Evolutionary conservation across 2,113 vertebrate species (phyloP), one percentile per base, ranked within the genome.

Genomic region (Platichthys stellatus): DNA sequence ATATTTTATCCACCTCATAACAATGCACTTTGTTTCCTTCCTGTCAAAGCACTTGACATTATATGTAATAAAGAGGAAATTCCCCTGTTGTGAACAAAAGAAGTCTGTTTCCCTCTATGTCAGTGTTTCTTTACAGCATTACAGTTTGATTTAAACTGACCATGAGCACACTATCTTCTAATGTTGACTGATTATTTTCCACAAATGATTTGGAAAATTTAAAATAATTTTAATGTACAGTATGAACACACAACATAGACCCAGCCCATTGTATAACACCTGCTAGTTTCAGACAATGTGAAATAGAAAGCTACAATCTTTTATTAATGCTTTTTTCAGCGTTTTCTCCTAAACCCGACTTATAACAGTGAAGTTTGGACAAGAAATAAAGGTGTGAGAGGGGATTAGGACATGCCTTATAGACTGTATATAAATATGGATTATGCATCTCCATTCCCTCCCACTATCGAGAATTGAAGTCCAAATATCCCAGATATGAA

Each of bases 21-120:
- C 53, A 76, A 74, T 15, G 61, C 24, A 59, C 23, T 69, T 1
- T 0, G 20, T 73, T 81, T 80, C 74, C 84, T 87, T 83, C 73
- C 81, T 69, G 62, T 47, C 24, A 72, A n/a, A 14, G n/a, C 51
- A 3, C 21, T 69, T 61, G 3, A 18, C 53, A 64, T 18, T n/a
- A 3, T 40, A 18, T 45, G 13, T 26, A 74, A 23, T 57, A 21
- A 21, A 38, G 7, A 59, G 47, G 62, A 68, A 40, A 40, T 62
- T 45, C 79, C 58, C 71, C 62, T 38, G 40, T 69, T 23, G 20
- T 45, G 17, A 65, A 51, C 12, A 43, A 73, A 70, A 47, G 0
- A 63, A 69, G 38, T 58, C n/a, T 15, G 10, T 56, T 66, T 45
- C 2, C 49, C 56, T 69, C 53, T 69, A 23, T 28, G 57, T 23